These are phyloP conservation scores for Subanguina moxae DNA, from an alignment of 1,140 invertebrate species.

Conservation along the genomic window DNA sequence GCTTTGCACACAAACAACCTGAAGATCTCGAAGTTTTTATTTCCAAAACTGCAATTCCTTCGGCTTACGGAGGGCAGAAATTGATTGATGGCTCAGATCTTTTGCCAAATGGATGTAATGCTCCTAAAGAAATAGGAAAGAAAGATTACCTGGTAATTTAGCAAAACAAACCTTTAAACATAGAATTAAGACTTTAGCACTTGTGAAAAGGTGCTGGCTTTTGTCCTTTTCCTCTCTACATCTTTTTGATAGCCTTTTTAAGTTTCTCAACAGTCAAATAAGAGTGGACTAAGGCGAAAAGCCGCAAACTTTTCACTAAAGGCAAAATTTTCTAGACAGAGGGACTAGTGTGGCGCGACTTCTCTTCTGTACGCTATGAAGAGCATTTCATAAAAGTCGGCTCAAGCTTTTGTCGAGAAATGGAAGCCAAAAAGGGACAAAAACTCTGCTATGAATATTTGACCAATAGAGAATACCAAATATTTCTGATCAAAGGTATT, in stretches of 20 bases:
- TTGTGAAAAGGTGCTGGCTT: too few relatives aligned
- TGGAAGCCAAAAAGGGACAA: constrained; percentile 27
- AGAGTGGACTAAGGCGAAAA: neutral
- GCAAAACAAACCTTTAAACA: neutral
- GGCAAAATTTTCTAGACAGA: constrained; percentile 27
- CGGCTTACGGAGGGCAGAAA: constrained; percentile 33
- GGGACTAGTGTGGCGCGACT: constrained; percentile 30
- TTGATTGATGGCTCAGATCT: constrained; percentile 20
- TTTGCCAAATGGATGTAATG: constrained; percentile 28
- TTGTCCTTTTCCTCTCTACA: too few relatives aligned
- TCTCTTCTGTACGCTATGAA: constrained; percentile 32
- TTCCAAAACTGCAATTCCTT: constrained; percentile 33
- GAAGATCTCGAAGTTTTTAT: constrained; percentile 32
- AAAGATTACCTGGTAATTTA: constrained; percentile 36
- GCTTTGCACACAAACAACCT: constrained; percentile 22
- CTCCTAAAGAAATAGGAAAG: constrained; percentile 28
- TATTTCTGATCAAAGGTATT: constrained; percentile 29
- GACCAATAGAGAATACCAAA: constrained; percentile 42
- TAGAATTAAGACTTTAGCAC: too few relatives aligned
- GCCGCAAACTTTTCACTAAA: neutral
- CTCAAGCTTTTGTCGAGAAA: constrained; percentile 23
- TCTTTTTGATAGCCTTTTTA: too few relatives aligned
- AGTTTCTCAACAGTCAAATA: too few relatives aligned
- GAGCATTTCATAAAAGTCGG: constrained; percentile 10
- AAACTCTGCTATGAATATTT: constrained; percentile 39